Percentiles rank a stretch among this genome's conserved stretches.
These are phyloP conservation scores for Desoria tigrina DNA, from an alignment of 2,888 invertebrate species.

Conservation along the genomic window DNA sequence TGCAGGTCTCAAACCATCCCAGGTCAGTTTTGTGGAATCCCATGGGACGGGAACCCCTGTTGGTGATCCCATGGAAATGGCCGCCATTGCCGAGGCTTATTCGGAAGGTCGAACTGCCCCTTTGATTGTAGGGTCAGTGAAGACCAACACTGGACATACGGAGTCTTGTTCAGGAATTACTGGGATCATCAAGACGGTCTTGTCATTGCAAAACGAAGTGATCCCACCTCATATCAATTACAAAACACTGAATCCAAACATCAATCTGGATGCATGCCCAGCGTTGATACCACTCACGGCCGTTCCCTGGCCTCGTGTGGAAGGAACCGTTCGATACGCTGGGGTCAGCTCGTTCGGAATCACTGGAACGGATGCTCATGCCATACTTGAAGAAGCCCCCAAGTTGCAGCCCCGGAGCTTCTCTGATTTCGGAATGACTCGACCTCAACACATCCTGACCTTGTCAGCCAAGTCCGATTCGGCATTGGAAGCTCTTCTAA, in stretches of 20 bases:
- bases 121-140: background rate
- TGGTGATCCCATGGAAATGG: constrained; percentile 39
- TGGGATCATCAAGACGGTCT: constrained; percentile 29
- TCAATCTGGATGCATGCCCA: constrained; percentile 27
- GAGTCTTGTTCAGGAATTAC: constrained; percentile 31
- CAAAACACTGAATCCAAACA: constrained; percentile 20
- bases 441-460: constrained; percentile 32
- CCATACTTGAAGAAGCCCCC: constrained; percentile 39
- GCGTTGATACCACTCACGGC: constrained; percentile 25
- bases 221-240: constrained; percentile 31
- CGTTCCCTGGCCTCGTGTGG: constrained; percentile 10
- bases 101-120: constrained; percentile 10
- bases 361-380: constrained; percentile 33
- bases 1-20: constrained; percentile 14
- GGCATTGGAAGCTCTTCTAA: constrained; percentile 26
- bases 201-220: constrained; percentile 24
- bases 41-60: constrained; percentile 34
- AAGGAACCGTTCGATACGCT: constrained; percentile 12
- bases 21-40: constrained; percentile 28
- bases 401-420: background rate
- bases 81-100: constrained; percentile 36
- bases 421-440: constrained; percentile 13
- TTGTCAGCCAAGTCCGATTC: constrained; percentile 35
- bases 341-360: constrained; percentile 36
- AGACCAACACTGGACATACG: constrained; percentile 24